Percentiles rank a stretch among this genome's conserved stretches.
Evolutionary conservation across 1,140 invertebrate species (phyloP).

Genomic region (Paraescarpia echinospica): DNA sequence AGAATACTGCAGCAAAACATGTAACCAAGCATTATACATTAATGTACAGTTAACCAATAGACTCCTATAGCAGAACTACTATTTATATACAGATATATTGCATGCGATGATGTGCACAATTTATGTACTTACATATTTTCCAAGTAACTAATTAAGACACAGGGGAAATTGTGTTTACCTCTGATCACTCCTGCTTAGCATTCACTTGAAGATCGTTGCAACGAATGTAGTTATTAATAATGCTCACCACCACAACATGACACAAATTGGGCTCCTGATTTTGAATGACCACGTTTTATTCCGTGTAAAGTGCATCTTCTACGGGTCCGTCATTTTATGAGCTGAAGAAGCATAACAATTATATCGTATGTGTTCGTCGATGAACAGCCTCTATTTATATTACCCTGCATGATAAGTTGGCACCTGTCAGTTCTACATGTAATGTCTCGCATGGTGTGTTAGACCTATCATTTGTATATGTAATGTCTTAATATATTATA

Average conservation of each 20-base stretch:
- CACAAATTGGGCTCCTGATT: background rate
- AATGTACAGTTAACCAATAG: background rate
- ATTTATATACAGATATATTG: background rate
- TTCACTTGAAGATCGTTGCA: background rate
- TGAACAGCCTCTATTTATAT: background rate
- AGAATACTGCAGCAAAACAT: background rate
- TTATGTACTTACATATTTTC: background rate
- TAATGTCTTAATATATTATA: background rate
- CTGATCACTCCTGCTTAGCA: too few species aligned
- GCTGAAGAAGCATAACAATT: too few species aligned
- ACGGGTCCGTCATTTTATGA: too few species aligned
- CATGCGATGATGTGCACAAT: background rate
- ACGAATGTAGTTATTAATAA: background rate
- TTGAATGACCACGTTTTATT: background rate
- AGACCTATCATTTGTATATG: background rate
- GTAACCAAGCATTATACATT: background rate
- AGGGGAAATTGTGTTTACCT: background rate
- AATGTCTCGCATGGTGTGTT: too few species aligned
- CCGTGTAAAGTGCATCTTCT: background rate
- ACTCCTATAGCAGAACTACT: background rate
- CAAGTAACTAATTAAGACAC: background rate
- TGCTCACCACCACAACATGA: background rate
- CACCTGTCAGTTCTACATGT: background rate
- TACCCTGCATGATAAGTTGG: background rate
- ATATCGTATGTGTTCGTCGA: background rate